Conservation (phyloP, 2,888 invertebrate genomes). For the Labia minor region DNA sequence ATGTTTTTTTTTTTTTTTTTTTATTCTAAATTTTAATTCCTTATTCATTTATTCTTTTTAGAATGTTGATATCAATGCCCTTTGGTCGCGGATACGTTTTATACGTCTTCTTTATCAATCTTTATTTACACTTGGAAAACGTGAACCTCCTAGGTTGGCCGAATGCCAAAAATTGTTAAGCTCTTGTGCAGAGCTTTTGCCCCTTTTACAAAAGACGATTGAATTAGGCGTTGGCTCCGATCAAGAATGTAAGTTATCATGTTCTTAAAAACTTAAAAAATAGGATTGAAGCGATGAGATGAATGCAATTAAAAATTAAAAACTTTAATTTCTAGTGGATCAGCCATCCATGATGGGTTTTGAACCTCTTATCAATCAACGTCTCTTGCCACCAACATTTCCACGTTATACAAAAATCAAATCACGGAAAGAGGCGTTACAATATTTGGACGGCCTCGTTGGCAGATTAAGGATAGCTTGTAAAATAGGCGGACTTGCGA, state of each 20-base stretch:
- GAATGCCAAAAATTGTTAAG: slow-evolving; percentile 73
- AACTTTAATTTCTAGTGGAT: slow-evolving; percentile 43
- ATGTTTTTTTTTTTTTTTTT: no score
- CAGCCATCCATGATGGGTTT: slow-evolving; percentile 73
- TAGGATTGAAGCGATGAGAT: no score
- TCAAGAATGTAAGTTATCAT: slow-evolving; percentile 48
- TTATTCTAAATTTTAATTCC: no score
- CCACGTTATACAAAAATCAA: slow-evolving; percentile 91
- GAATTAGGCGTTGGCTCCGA: slow-evolving; percentile 60
- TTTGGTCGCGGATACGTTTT: slow-evolving; percentile 74
- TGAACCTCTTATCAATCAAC: slow-evolving; percentile 90
- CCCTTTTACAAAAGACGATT: slow-evolving; percentile 64
- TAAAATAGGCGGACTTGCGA: slow-evolving; percentile 64
- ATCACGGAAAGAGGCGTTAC: slow-evolving; percentile 58
- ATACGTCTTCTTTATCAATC: slow-evolving; percentile 77
- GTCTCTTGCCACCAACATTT: slow-evolving; percentile 93
- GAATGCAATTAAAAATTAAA: no score
- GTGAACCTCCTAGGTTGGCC: slow-evolving; percentile 48
- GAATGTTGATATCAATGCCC: slow-evolving; percentile 50
- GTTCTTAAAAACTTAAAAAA: no score
- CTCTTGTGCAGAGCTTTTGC: slow-evolving; percentile 72
- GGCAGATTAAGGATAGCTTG: slow-evolving; percentile 67
- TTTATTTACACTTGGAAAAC: slow-evolving; percentile 56
- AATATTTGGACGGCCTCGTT: slow-evolving; percentile 73
- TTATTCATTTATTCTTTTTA: slow-evolving; percentile 28